Percentiles rank a stretch among this genome's conserved stretches.
Evolutionary conservation across 1,140 invertebrate genomes (phyloP).

Genomic region (Brachystomella parvula): DNA sequence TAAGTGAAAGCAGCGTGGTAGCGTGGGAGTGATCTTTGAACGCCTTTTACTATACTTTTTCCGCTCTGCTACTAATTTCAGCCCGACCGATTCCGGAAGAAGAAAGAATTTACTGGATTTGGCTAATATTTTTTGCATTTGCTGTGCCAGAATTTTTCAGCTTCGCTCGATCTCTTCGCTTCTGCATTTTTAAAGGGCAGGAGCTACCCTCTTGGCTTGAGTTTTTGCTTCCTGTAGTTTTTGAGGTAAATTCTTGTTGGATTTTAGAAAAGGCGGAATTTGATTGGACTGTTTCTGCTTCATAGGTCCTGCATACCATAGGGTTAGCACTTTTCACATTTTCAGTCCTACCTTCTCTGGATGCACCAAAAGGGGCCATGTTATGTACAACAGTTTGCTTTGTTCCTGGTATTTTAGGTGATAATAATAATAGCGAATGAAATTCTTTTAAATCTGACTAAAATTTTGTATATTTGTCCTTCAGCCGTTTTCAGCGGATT

Average conservation of each 20-base stretch:
- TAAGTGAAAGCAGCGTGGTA: background rate
- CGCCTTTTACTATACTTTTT: background rate
- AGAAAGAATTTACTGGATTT: slow-evolving; percentile 46
- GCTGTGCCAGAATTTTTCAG: slow-evolving; percentile 45
- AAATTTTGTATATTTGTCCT: no score
- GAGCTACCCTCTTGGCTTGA: slow-evolving; percentile 19
- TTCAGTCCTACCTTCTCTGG: slow-evolving; percentile 48
- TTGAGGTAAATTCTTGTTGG: slow-evolving; percentile 34
- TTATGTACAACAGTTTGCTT: slow-evolving; percentile 48
- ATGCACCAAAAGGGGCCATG: slow-evolving; percentile 47
- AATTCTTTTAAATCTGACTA: background rate
- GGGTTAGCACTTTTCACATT: slow-evolving; percentile 50
- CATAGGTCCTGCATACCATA: slow-evolving; percentile 48
- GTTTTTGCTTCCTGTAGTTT: slow-evolving; percentile 25
- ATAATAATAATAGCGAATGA: no score
- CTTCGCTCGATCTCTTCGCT: slow-evolving; percentile 43
- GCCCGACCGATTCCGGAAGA: slow-evolving; percentile 20
- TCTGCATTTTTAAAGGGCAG: slow-evolving; percentile 44
- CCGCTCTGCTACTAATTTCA: background rate
- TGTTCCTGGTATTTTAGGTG: slow-evolving; percentile 46
- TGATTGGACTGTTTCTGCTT: background rate
- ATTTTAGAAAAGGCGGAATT: slow-evolving; percentile 1
- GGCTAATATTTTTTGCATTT: slow-evolving; percentile 45
- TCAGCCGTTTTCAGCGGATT: slow-evolving; percentile 31
- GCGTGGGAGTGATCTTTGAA: background rate